Evolutionary conservation across 2,113 vertebrate genomes (phyloP).

Genomic region (Mus pahari): DNA sequence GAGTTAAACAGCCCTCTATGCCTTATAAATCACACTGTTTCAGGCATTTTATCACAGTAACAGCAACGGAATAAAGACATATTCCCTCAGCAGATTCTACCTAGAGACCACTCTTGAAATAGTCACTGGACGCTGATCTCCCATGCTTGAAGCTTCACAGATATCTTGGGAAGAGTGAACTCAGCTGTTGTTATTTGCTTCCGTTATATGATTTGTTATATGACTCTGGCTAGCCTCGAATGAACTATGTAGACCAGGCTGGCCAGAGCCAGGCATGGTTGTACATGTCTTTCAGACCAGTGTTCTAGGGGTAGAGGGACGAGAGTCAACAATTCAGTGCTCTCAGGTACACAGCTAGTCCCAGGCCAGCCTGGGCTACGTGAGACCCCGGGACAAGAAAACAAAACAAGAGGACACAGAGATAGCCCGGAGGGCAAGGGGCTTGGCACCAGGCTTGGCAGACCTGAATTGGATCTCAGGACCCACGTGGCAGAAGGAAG

Average conservation of each 20-base stretch:
- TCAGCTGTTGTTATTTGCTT: neutral
- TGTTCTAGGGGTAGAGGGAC: neutral
- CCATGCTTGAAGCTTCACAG: neutral
- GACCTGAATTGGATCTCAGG: neutral
- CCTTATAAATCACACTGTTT: neutral
- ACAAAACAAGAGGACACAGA: too few species aligned
- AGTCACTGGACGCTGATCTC: neutral
- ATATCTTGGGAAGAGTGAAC: neutral
- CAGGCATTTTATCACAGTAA: neutral
- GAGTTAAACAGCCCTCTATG: too few species aligned
- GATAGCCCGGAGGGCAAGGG: too few species aligned
- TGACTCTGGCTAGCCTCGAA: neutral
- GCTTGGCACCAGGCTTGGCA: neutral
- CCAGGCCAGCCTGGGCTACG: neutral
- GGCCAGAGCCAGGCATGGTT: neutral
- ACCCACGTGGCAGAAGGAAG: neutral
- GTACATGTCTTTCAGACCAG: neutral
- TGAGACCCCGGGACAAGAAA: neutral
- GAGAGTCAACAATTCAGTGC: neutral
- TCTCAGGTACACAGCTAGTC: neutral
- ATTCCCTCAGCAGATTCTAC: neutral
- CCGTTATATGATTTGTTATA: neutral
- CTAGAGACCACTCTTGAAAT: neutral
- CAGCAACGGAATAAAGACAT: neutral
- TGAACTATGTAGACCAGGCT: neutral